These are phyloP conservation scores for Amyelois transitella DNA, from an alignment of 1,140 invertebrate species.

Conservation along the genomic window DNA sequence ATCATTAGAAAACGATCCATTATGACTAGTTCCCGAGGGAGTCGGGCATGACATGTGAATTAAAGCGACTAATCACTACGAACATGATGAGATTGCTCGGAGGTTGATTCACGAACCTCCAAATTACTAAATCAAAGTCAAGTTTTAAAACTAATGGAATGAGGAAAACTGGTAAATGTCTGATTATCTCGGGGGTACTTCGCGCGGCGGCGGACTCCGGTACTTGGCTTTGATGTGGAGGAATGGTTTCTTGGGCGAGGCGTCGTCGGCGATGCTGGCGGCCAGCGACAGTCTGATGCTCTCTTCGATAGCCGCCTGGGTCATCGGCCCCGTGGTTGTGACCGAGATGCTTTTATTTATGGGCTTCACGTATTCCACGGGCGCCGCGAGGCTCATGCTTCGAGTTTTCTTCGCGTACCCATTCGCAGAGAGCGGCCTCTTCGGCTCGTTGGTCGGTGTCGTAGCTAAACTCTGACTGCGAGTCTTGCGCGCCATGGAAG, in stretches of 20 bases:
- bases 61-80: constrained; percentile 28
- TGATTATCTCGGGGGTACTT: constrained; percentile 70
- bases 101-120: constrained; percentile 42
- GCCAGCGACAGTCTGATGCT: constrained; percentile 60
- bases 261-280: constrained; percentile 48
- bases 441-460: constrained; percentile 43
- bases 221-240: constrained; percentile 84
- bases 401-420: constrained; percentile 49
- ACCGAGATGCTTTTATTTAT: constrained; percentile 43
- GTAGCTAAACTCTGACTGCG: constrained; percentile 59
- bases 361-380: constrained; percentile 29
- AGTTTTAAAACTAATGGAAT: constrained; percentile 54
- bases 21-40: constrained; percentile 61
- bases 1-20: constrained; percentile 48
- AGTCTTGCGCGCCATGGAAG: constrained; percentile 20
- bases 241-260: constrained; percentile 73
- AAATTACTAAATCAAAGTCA: constrained; percentile 12
- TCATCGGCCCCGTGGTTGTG: constrained; percentile 35
- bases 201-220: constrained; percentile 77
- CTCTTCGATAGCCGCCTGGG: constrained; percentile 71
- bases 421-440: constrained; percentile 29
- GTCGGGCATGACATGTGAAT: constrained; percentile 25
- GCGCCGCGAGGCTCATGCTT: constrained; percentile 55
- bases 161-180: constrained; percentile 8
- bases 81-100: constrained; percentile 53